phyloP scores from a whole-genome alignment of 2,888 invertebrate genomes.

The Micropterix aruncella region DNA sequence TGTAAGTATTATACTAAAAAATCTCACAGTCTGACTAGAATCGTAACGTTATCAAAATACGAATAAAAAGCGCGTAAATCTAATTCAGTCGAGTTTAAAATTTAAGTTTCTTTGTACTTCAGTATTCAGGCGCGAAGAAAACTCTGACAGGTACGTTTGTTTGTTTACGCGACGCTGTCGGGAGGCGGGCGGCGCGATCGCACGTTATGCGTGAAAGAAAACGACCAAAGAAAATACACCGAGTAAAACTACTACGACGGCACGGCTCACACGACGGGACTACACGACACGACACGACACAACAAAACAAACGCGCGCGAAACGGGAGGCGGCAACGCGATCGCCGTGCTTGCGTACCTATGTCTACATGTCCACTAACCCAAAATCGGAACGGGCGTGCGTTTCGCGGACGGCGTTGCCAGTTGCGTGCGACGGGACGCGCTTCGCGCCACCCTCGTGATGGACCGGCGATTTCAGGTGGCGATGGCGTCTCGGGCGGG shows the following conservation, averaged over 20 bases:
- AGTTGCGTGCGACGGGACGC: slow-evolving; percentile 11
- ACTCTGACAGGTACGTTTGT: background rate
- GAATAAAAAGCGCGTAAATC: no score
- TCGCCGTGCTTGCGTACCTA: slow-evolving; percentile 36
- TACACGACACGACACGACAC: slow-evolving; percentile 7
- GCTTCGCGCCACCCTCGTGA: no score
- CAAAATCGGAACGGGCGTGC: slow-evolving; percentile 24
- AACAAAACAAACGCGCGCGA: slow-evolving; percentile 7
- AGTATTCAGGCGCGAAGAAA: background rate
- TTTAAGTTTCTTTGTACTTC: background rate
- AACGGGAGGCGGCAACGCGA: slow-evolving; percentile 10
- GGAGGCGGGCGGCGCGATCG: background rate
- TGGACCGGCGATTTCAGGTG: no score
- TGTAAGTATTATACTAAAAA: no score
- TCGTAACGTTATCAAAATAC: no score
- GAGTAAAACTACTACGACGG: background rate
- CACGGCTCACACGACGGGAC: slow-evolving; percentile 2
- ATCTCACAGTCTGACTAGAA: no score
- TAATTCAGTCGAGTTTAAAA: no score
- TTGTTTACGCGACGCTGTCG: background rate
- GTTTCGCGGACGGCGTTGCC: slow-evolving; percentile 24
- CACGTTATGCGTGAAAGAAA: background rate
- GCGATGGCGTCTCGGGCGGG: no score
- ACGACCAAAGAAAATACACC: slow-evolving; percentile 1
- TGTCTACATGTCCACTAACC: slow-evolving; percentile 45